Conservation (phyloP, 2,113 vertebrate species). For the Sinocyclocheilus rhinocerous region DNA sequence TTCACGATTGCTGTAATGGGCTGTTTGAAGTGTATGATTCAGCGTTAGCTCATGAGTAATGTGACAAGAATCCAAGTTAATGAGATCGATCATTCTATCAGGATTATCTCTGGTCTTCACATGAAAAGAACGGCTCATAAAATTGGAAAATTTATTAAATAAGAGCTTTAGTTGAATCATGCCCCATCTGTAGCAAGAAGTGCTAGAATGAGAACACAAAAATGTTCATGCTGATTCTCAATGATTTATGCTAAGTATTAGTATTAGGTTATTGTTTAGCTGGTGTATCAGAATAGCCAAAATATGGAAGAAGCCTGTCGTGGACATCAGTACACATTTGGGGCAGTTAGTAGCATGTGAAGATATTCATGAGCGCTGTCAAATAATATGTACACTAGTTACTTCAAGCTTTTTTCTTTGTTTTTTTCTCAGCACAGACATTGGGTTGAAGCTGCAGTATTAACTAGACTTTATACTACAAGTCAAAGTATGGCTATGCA, state of each 20-base stretch:
- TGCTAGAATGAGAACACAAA: slow-evolving; percentile 1
- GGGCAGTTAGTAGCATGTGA: not conserved
- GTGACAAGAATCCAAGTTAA: slow-evolving; percentile 6
- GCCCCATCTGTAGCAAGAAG: not conserved
- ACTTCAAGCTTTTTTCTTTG: not conserved
- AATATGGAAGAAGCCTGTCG: not conserved
- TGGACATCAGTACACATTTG: not conserved
- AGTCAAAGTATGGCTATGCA: not conserved
- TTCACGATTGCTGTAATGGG: not conserved
- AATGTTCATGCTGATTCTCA: not conserved
- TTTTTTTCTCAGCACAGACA: not conserved
- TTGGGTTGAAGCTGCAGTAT: not conserved
- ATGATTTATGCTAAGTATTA: too few relatives aligned
- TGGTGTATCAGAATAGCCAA: not conserved
- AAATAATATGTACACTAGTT: not conserved
- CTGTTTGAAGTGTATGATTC: slow-evolving; percentile 6
- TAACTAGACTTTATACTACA: not conserved
- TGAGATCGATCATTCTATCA: slow-evolving; percentile 16
- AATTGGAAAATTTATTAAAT: not conserved
- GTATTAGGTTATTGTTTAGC: too few relatives aligned
- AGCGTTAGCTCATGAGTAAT: slow-evolving; percentile 5
- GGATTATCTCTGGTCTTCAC: slow-evolving; percentile 14
- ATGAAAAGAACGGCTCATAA: slow-evolving; percentile 4
- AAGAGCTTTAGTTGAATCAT: slow-evolving; percentile 7
- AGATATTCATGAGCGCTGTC: not conserved